phyloP scores from a whole-genome alignment of 2,888 invertebrate genomes.

The Micropterix aruncella region DNA sequence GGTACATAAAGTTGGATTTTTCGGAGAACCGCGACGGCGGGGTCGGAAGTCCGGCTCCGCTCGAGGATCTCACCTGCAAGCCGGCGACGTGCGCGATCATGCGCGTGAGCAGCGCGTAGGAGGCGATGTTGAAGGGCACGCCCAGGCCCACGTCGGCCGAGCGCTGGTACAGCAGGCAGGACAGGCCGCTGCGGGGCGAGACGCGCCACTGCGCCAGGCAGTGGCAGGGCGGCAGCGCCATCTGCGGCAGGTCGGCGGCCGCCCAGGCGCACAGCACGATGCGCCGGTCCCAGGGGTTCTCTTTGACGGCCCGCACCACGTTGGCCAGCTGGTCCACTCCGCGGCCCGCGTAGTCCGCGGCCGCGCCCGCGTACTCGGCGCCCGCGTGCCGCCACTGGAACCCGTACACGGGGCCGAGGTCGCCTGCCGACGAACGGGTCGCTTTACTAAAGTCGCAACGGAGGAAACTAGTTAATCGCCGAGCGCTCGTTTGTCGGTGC shows the following conservation, averaged over 20 bases:
- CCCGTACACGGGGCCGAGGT: conserved; percentile 93
- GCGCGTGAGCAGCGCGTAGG: conserved; percentile 83
- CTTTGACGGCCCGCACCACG: conserved; percentile 67
- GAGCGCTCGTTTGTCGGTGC: too few relatives aligned
- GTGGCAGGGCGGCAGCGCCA: conserved; percentile 97
- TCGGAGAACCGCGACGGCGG: too few relatives aligned
- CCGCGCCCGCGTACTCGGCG: conserved; percentile 71
- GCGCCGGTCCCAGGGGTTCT: conserved; percentile 72
- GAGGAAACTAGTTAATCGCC: background rate
- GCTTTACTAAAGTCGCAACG: background rate
- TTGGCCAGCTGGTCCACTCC: conserved; percentile 85
- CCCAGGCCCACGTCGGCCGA: conserved; percentile 97
- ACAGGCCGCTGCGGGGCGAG: conserved; percentile 61
- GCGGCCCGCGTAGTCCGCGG: conserved; percentile 64
- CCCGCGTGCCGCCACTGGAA: conserved; percentile 99
- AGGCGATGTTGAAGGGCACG: conserved; percentile 98
- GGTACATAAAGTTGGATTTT: too few relatives aligned
- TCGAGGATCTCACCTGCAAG: conserved; percentile 61
- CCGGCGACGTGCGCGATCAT: conserved; percentile 95
- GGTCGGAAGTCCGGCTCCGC: too few relatives aligned
- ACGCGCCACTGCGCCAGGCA: conserved; percentile 93
- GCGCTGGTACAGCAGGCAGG: conserved; percentile 88
- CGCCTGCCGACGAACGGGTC: too few relatives aligned
- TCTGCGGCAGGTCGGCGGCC: conserved; percentile 68
- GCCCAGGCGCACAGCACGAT: conserved; percentile 96